A percentile compares a stretch with the other conserved stretches of the same genome.
Conservation (phyloP, 1,140 invertebrate genomes). For the Battus philenor region DNA sequence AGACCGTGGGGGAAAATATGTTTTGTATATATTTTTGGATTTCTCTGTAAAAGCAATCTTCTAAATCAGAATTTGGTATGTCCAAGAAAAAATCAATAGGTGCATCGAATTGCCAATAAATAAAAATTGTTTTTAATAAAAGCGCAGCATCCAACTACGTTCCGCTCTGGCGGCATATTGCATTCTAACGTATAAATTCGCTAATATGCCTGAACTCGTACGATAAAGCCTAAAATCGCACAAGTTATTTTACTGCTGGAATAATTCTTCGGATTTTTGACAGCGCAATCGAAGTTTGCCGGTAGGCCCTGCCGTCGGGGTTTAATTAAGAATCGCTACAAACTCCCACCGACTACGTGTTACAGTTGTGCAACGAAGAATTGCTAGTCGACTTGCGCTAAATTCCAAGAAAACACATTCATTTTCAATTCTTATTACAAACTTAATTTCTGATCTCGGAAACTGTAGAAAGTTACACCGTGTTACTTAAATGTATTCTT, state of each 20-base stretch:
- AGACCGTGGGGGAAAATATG: too few relatives aligned
- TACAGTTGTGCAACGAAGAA: conserved; percentile 28
- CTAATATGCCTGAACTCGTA: conserved; percentile 70
- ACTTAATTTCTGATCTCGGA: too few relatives aligned
- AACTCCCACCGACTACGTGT: conserved; percentile 39
- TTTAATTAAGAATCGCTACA: conserved; percentile 65
- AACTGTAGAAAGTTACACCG: too few relatives aligned
- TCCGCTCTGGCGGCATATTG: conserved; percentile 60
- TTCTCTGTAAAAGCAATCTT: too few relatives aligned
- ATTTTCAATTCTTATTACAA: conserved; percentile 1
- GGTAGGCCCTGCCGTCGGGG: conserved; percentile 53
- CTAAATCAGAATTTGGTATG: conserved; percentile 9
- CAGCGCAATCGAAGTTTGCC: conserved; percentile 73
- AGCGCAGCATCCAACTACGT: conserved; percentile 52
- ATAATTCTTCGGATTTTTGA: conserved; percentile 76
- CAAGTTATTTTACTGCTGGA: conserved; percentile 67
- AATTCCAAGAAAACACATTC: conserved; percentile 16
- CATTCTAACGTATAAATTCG: conserved; percentile 68
- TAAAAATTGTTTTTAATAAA: conserved; percentile 74
- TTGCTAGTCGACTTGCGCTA: conserved; percentile 27
- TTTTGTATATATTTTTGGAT: too few relatives aligned
- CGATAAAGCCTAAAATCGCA: conserved; percentile 73
- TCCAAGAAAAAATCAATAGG: conserved; percentile 35
- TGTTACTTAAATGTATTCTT: too few relatives aligned
- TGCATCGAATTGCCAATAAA: conserved; percentile 64